A percentile compares a stretch with the other conserved stretches of the same genome.
These are phyloP conservation scores for Oconnorella tubifera DNA, from an alignment of 2,888 invertebrate genomes.

Conservation along the genomic window DNA sequence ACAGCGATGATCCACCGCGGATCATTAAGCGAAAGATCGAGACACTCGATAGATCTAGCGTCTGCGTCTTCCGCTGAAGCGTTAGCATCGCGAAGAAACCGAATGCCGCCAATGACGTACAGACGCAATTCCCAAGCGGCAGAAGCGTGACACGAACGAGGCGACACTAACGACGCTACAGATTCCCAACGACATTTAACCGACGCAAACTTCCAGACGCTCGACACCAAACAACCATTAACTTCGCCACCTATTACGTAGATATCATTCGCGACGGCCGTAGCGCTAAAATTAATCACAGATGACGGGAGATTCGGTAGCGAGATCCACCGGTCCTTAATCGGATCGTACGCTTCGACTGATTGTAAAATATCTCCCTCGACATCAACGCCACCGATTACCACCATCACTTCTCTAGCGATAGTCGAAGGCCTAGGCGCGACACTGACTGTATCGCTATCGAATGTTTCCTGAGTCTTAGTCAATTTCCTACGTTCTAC, in stretches of 20 bases:
- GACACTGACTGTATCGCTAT: slow-evolving; percentile 21
- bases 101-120: slow-evolving; percentile 51
- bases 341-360: slow-evolving; percentile 52
- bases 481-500: too few relatives aligned
- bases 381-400: slow-evolving; percentile 41
- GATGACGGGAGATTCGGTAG: slow-evolving; percentile 47
- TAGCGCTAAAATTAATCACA: slow-evolving; percentile 47
- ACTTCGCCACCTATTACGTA: slow-evolving; percentile 51
- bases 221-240: slow-evolving; percentile 44
- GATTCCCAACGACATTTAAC: slow-evolving; percentile 46
- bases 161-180: slow-evolving; percentile 44
- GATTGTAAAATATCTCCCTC: slow-evolving; percentile 42
- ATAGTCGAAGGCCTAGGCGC: slow-evolving; percentile 54
- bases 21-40: slow-evolving; percentile 38
- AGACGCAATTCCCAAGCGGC: slow-evolving; percentile 44
- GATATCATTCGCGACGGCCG: slow-evolving; percentile 47
- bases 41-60: slow-evolving; percentile 44
- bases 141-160: slow-evolving; percentile 51
- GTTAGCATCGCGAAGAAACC: slow-evolving; percentile 34
- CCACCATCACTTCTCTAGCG: slow-evolving; percentile 53
- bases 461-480: neutral
- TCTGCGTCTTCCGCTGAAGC: slow-evolving; percentile 38
- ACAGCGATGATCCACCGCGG: slow-evolving; percentile 47
- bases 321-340: slow-evolving; percentile 49
- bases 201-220: slow-evolving; percentile 52